These are phyloP conservation scores for Nycticorax nycticorax DNA, from an alignment of 2,113 vertebrate genomes.

Conservation along the genomic window DNA sequence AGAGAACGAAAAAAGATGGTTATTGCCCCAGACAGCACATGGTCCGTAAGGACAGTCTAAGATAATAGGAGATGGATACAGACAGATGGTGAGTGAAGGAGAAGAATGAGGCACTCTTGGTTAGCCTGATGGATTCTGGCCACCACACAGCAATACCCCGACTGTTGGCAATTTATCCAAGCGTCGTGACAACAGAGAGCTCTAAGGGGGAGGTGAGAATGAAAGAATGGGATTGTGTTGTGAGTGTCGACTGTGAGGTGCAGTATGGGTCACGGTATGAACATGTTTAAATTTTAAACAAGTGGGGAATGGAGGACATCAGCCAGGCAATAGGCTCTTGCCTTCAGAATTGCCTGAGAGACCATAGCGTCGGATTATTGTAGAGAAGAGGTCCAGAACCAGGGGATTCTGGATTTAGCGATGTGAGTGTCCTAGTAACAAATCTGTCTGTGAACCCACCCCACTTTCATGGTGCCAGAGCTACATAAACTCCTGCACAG, in stretches of 20 bases:
- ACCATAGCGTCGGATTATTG: background rate
- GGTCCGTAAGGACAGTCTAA: background rate
- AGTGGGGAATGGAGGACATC: background rate
- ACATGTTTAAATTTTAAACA: background rate
- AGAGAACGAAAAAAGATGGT: background rate
- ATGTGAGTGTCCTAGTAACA: background rate
- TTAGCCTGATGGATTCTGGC: constrained; percentile 2
- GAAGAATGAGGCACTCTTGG: background rate
- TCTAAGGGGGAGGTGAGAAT: background rate
- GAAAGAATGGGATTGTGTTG: background rate
- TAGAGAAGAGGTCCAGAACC: background rate
- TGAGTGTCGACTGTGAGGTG: background rate
- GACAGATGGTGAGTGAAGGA: constrained; percentile 24
- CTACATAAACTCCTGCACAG: background rate
- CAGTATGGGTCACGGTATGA: background rate
- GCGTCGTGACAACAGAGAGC: background rate
- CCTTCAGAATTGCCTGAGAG: background rate
- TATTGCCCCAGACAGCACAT: background rate
- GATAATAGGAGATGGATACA: background rate
- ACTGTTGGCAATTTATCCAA: background rate
- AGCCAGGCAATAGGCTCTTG: rapidly evolving
- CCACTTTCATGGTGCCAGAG: background rate
- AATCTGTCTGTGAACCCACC: rapidly evolving
- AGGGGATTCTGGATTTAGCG: background rate
- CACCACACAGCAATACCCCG: background rate